phyloP scores from a whole-genome alignment of 2,113 vertebrate species.

The Actenoides hombroni region DNA sequence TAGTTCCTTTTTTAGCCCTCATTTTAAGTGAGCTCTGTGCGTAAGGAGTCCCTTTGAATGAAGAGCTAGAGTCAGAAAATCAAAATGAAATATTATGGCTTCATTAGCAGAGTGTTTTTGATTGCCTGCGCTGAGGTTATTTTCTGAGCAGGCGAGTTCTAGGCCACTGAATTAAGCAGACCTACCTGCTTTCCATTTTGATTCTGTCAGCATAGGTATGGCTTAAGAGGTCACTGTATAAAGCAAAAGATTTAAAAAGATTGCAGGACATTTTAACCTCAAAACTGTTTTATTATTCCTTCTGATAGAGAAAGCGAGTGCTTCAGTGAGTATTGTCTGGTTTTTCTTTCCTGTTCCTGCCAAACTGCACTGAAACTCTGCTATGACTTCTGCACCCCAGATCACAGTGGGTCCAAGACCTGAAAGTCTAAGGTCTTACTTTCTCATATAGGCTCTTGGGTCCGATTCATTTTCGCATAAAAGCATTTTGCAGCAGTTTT shows the following conservation, averaged over 20 bases:
- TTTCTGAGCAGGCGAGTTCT: background rate
- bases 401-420: background rate
- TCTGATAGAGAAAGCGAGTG: background rate
- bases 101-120: background rate
- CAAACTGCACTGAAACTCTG: background rate
- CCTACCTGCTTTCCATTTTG: background rate
- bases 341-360: background rate
- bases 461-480: background rate
- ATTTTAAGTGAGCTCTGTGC: background rate
- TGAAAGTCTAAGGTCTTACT: background rate
- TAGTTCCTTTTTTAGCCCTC: background rate
- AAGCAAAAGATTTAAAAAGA: background rate
- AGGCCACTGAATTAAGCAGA: background rate
- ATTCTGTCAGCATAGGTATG: background rate
- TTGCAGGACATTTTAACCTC: background rate
- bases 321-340: background rate
- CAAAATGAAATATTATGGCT: background rate
- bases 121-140: background rate
- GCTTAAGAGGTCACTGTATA: background rate
- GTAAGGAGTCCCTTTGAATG: constrained; percentile 5
- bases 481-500: background rate
- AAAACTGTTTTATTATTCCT: background rate
- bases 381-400: background rate
- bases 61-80: constrained; percentile 12
- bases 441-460: background rate